A percentile compares a stretch with the other conserved stretches of the same genome.
These are phyloP conservation scores for Anoplopoma fimbria DNA, from an alignment of 2,113 vertebrate genomes.

Conservation along the genomic window DNA sequence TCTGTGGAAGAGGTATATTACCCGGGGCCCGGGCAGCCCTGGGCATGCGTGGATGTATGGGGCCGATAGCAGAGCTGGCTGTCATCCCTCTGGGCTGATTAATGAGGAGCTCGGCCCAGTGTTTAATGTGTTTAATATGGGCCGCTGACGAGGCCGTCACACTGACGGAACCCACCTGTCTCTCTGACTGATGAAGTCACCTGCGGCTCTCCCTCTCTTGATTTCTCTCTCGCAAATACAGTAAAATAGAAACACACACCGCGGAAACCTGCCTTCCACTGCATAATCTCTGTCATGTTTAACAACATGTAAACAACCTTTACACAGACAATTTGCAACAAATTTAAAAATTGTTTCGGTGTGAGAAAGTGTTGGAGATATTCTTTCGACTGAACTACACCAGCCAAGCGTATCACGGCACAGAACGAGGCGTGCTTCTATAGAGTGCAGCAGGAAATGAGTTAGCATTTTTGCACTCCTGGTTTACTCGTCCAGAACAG, in stretches of 20 bases:
- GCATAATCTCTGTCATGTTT: slow-evolving; percentile 9
- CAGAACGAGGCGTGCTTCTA: not conserved
- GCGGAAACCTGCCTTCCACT: not conserved
- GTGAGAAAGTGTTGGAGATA: not conserved
- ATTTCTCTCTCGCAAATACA: slow-evolving; percentile 49
- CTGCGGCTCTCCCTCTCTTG: slow-evolving; percentile 40
- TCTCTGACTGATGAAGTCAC: slow-evolving; percentile 82
- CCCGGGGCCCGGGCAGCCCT: slow-evolving; percentile 75
- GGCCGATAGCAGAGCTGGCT: slow-evolving; percentile 76
- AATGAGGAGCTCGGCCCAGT: slow-evolving; percentile 77
- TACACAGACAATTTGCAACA: not conserved
- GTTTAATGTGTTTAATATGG: slow-evolving; percentile 87
- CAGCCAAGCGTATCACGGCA: not conserved
- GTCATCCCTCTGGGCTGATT: slow-evolving; percentile 83
- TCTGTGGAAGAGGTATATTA: slow-evolving; percentile 81
- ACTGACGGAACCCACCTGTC: slow-evolving; percentile 74
- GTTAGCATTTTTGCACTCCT: not conserved
- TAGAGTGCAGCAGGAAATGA: not conserved
- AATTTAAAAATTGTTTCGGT: not conserved
- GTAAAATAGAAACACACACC: slow-evolving; percentile 42
- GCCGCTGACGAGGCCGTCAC: slow-evolving; percentile 80
- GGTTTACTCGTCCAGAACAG: not conserved
- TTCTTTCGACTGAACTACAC: not conserved
- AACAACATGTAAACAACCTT: slow-evolving; percentile 25
- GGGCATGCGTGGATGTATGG: slow-evolving; percentile 76